A percentile compares a stretch with the other conserved stretches of the same genome.
These are phyloP conservation scores for Linepithema humile DNA, from an alignment of 1,140 invertebrate genomes.

Conservation along the genomic window DNA sequence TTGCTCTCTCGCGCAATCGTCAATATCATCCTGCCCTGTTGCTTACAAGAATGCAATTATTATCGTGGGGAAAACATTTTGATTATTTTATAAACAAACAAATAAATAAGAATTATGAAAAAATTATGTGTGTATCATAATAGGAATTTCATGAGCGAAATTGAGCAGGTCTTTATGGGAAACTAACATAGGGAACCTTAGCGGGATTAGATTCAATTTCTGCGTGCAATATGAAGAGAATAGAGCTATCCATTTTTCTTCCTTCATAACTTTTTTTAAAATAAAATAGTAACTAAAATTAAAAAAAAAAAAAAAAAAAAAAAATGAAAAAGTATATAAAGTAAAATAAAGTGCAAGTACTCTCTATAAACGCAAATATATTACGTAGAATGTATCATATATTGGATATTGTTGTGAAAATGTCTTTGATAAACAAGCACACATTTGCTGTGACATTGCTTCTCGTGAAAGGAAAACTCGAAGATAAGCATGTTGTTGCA, in stretches of 20 bases:
- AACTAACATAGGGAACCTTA: neutral
- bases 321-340: too few relatives aligned
- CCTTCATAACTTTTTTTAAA: too few relatives aligned
- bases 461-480: constrained; percentile 1
- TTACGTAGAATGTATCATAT: neutral
- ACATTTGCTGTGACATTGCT: constrained; percentile 17
- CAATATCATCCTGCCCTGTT: neutral
- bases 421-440: constrained; percentile 4
- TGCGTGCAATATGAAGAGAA: neutral
- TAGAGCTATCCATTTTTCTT: neutral
- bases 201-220: neutral
- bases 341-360: too few relatives aligned
- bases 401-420: neutral
- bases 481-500: neutral
- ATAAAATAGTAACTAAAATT: too few relatives aligned
- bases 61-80: neutral
- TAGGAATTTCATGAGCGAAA: neutral
- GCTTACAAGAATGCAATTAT: neutral
- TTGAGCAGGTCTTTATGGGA: neutral
- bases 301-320: too few relatives aligned
- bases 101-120: constrained; percentile 1
- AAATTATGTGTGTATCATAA: neutral
- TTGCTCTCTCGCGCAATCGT: neutral
- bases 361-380: neutral
- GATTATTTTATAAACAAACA: neutral